Evolutionary conservation across 2,113 vertebrate genomes (phyloP).

Genomic region (Rhineura floridana): DNA sequence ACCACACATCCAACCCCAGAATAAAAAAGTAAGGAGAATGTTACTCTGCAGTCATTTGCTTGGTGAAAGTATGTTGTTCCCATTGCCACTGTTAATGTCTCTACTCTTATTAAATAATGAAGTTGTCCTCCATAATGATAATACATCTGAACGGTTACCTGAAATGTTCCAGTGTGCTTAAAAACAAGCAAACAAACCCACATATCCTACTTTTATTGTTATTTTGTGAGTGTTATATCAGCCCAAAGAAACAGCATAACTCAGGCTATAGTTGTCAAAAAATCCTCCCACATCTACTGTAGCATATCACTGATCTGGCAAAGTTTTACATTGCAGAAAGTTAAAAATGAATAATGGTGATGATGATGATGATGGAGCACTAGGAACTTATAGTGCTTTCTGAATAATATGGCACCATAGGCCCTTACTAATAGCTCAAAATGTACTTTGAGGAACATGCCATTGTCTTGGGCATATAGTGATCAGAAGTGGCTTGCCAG

Average conservation of each 20-base stretch:
- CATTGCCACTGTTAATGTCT: slow-evolving; percentile 31
- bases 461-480: no score
- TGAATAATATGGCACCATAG: not conserved
- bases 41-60: slow-evolving; percentile 49
- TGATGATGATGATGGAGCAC: no score
- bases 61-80: slow-evolving; percentile 49
- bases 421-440: not conserved
- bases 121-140: not conserved
- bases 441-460: not conserved
- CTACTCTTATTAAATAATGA: slow-evolving; percentile 6
- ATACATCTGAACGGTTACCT: not conserved
- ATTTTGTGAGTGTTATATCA: not conserved
- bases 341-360: no score
- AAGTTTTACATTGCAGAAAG: not conserved
- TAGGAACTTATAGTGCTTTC: not conserved
- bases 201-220: not conserved
- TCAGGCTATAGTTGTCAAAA: not conserved
- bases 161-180: slow-evolving; percentile 14
- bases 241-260: not conserved
- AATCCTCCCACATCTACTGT: not conserved
- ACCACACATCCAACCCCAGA: slow-evolving; percentile 52
- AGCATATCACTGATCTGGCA: not conserved
- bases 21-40: slow-evolving; percentile 62
- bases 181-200: not conserved
- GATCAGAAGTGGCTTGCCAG: not conserved